phyloP scores from a whole-genome alignment of 2,113 vertebrate species.

The Cephalopholis sonnerati region DNA sequence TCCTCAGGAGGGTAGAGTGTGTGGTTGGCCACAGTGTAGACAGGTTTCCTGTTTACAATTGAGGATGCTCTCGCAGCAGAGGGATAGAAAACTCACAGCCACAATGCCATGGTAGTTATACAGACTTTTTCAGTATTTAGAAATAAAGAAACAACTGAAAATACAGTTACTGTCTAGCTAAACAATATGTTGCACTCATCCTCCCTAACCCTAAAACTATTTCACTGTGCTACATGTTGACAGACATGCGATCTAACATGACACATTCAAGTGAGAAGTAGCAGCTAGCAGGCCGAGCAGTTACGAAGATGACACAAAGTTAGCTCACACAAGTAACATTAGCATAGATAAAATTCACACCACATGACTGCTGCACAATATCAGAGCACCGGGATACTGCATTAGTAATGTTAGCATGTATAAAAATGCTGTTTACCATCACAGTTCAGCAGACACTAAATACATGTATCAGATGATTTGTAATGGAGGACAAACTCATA shows the following conservation, averaged over 20 bases:
- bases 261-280: neutral
- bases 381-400: neutral
- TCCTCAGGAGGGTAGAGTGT: slow-evolving; percentile 15
- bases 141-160: neutral
- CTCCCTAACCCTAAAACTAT: neutral
- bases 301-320: neutral
- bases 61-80: neutral
- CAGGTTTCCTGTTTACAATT: slow-evolving; percentile 22
- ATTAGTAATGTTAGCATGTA: neutral
- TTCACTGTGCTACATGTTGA: neutral
- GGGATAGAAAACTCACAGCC: neutral
- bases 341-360: neutral
- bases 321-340: neutral
- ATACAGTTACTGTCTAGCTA: neutral
- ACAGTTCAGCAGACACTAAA: neutral
- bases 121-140: neutral
- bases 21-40: slow-evolving; percentile 8
- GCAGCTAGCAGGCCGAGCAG: neutral
- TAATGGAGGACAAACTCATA: neutral
- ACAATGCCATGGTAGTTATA: neutral
- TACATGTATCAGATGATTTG: neutral
- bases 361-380: neutral
- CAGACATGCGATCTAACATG: neutral
- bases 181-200: neutral
- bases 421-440: neutral